Conservation (phyloP, 2,113 vertebrate genomes). For the Sapajus apella region DNA sequence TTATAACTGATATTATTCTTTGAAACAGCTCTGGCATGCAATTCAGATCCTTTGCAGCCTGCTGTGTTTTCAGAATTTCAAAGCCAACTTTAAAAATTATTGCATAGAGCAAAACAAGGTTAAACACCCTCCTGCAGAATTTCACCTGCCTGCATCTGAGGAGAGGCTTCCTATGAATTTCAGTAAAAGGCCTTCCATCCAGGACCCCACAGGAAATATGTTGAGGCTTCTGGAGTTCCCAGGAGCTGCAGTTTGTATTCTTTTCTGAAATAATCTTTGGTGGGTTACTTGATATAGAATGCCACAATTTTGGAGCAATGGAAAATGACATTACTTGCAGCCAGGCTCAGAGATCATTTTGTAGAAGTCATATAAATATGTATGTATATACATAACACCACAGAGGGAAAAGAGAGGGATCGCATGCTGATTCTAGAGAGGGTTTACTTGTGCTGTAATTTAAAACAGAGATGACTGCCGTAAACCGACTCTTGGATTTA, state of each 20-base stretch:
- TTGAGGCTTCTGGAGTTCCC: background rate
- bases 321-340: background rate
- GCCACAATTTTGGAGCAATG: background rate
- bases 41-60: background rate
- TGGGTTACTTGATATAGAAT: background rate
- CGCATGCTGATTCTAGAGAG: background rate
- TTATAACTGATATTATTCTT: conserved; percentile 23
- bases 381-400: background rate
- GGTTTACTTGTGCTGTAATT: conserved; percentile 38
- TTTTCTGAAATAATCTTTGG: background rate
- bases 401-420: background rate
- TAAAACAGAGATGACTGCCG: conserved; percentile 57
- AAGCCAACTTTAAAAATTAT: conserved; percentile 8
- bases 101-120: background rate
- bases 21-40: background rate
- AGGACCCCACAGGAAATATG: background rate
- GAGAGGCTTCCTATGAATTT: background rate
- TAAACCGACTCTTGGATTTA: conserved; percentile 56
- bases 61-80: background rate
- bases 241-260: background rate
- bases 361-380: background rate
- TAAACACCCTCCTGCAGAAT: background rate
- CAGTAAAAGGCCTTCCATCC: background rate
- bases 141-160: background rate
- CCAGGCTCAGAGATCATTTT: background rate